Conservation (phyloP, 2,113 vertebrate species). For the Ivindomyrus marchei region DNA sequence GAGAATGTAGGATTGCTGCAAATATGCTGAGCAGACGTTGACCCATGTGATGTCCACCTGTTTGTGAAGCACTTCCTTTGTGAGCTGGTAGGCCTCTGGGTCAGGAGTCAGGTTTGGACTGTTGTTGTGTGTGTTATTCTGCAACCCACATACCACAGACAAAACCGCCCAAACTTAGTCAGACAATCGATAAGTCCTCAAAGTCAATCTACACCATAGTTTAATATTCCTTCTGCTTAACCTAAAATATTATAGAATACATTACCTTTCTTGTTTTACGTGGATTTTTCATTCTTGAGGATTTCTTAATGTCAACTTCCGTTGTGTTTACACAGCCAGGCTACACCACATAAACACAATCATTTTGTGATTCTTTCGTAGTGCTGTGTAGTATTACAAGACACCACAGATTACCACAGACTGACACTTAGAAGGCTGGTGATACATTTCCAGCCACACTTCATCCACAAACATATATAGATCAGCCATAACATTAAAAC, state of each 20-base stretch:
- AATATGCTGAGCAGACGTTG: neutral
- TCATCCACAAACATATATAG: neutral
- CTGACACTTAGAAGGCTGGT: neutral
- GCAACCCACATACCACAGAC: conserved; percentile 91
- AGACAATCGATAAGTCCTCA: neutral
- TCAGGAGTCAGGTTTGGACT: conserved; percentile 67
- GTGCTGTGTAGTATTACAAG: neutral
- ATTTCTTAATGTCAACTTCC: conserved; percentile 98
- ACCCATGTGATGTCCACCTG: conserved; percentile 62
- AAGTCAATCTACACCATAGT: neutral
- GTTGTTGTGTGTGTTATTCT: conserved; percentile 89
- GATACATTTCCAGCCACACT: neutral
- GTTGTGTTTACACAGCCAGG: conserved; percentile 97
- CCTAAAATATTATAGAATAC: neutral
- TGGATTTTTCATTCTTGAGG: conserved; percentile 94
- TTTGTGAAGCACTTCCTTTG: conserved; percentile 84
- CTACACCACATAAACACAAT: conserved; percentile 49
- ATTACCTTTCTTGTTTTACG: conserved; percentile 95
- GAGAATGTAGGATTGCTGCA: neutral
- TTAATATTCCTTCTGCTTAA: neutral
- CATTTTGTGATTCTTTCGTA: neutral
- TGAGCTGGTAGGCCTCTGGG: conserved; percentile 85
- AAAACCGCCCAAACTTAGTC: neutral
- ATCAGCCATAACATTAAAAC: neutral
- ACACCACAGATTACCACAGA: neutral